These are phyloP conservation scores for Coelinius sp. DNA, from an alignment of 2,888 invertebrate species.

Conservation along the genomic window DNA sequence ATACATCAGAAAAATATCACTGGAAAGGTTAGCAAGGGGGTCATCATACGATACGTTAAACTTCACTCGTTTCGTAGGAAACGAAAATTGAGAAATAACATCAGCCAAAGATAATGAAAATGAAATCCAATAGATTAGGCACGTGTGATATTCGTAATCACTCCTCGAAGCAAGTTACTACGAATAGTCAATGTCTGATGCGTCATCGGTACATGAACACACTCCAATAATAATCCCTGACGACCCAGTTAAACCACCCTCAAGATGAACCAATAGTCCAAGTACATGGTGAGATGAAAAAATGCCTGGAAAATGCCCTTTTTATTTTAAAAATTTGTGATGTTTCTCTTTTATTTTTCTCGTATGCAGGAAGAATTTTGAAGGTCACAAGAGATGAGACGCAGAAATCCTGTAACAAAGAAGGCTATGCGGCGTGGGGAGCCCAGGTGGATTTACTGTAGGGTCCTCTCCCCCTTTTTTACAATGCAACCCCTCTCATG, in stretches of 20 bases:
- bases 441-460: conserved; percentile 5
- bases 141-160: background rate
- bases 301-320: too few relatives aligned
- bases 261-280: too few relatives aligned
- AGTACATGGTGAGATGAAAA: too few relatives aligned
- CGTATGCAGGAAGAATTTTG: background rate
- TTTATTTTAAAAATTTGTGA: too few relatives aligned
- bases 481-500: conserved; percentile 17
- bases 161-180: background rate
- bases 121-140: conserved; percentile 1
- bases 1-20: conserved; percentile 9
- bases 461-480: conserved; percentile 11
- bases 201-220: background rate
- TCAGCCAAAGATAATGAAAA: background rate
- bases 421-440: background rate
- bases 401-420: conserved; percentile 17
- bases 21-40: conserved; percentile 8
- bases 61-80: background rate
- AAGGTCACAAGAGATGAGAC: conserved; percentile 19
- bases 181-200: background rate
- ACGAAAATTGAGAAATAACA: background rate
- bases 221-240: too few relatives aligned
- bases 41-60: background rate
- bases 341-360: background rate
- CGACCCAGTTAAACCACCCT: background rate